Conservation (phyloP, 2,888 invertebrate genomes). For the Helleia helle region DNA sequence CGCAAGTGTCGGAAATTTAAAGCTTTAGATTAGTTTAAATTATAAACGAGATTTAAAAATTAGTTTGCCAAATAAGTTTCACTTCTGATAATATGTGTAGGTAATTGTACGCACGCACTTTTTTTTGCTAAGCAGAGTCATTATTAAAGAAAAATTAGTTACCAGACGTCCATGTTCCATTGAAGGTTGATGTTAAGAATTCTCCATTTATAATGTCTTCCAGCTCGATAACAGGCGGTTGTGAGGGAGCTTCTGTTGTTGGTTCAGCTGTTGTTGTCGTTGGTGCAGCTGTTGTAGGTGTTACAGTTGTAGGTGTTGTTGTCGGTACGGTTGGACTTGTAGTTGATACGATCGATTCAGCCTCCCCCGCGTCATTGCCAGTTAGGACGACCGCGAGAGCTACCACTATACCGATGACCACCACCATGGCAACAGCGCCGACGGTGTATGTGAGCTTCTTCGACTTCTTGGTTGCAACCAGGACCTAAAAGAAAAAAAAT, state of each 20-base stretch:
- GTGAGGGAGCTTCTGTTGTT: constrained; percentile 24
- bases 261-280: constrained; percentile 14
- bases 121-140: not conserved
- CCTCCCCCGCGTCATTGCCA: constrained; percentile 38
- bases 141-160: constrained; percentile 23
- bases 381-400: constrained; percentile 74
- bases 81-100: too few species aligned
- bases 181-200: constrained; percentile 79
- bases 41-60: too few species aligned
- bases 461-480: constrained; percentile 73
- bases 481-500: constrained; percentile 64
- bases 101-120: too few species aligned
- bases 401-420: constrained; percentile 75
- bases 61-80: too few species aligned
- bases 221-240: constrained; percentile 63
- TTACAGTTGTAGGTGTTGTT: constrained; percentile 22
- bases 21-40: too few species aligned
- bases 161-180: constrained; percentile 89
- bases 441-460: constrained; percentile 71
- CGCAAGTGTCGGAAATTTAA: too few species aligned
- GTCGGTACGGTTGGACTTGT: constrained; percentile 29
- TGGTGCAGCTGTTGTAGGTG: constrained; percentile 18
- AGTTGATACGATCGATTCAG: constrained; percentile 39
- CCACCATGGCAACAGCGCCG: constrained; percentile 68
- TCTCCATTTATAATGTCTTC: constrained; percentile 82